These are phyloP conservation scores for Patella pellucida DNA, from an alignment of 2,888 invertebrate species.

Conservation along the genomic window DNA sequence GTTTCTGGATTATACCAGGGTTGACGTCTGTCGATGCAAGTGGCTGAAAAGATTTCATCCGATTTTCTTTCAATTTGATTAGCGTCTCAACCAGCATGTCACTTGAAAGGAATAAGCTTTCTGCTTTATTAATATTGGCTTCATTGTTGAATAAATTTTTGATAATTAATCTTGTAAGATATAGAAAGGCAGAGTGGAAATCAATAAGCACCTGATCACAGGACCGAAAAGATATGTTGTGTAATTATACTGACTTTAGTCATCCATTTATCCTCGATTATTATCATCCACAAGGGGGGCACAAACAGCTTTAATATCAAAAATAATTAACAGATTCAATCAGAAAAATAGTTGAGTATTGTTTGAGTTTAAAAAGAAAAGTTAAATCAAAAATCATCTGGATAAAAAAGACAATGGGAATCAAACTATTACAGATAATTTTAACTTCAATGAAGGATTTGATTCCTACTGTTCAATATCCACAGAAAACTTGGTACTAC, in stretches of 20 bases:
- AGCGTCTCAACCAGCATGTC: conserved; percentile 4
- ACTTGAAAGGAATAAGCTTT: not conserved
- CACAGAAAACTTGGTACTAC: no score
- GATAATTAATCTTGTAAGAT: no score
- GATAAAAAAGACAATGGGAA: no score
- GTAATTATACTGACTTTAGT: not conserved
- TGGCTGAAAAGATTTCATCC: not conserved
- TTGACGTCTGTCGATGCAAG: no score
- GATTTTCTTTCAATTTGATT: not conserved
- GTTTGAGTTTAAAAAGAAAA: no score
- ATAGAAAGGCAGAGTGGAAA: not conserved
- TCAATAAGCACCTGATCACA: not conserved
- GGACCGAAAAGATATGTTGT: conserved; percentile 1
- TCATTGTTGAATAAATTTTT: no score
- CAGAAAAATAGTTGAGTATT: no score
- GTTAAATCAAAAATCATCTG: no score
- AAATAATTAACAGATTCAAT: no score
- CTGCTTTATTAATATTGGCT: not conserved
- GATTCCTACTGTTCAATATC: no score
- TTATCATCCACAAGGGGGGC: conserved; percentile 3
- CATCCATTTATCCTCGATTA: not conserved
- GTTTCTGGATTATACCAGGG: not conserved
- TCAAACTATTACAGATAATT: no score
- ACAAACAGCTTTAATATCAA: not conserved
- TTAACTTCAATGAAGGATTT: no score